Percentiles rank a stretch among this genome's conserved stretches.
Conservation (phyloP, 2,888 invertebrate species). For the Lasioglossum villosulum region DNA sequence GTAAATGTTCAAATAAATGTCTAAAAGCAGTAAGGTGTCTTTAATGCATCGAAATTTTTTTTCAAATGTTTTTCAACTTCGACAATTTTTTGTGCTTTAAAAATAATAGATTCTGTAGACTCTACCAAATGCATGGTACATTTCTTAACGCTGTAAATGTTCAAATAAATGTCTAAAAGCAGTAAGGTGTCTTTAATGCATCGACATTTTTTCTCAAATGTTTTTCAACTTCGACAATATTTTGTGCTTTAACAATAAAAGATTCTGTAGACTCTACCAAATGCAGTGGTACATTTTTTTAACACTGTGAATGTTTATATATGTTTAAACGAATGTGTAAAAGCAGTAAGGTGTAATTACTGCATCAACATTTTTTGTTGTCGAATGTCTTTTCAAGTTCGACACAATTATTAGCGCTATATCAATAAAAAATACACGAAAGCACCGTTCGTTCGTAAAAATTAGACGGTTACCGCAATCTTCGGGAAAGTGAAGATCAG, state of each 20-base stretch:
- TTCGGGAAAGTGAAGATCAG: background rate
- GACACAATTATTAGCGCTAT: no score
- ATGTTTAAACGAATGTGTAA: background rate
- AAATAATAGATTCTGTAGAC: background rate
- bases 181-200: background rate
- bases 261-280: background rate
- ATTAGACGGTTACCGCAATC: background rate
- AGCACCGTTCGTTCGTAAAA: background rate
- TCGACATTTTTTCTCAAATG: no score
- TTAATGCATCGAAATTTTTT: no score
- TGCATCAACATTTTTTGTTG: background rate
- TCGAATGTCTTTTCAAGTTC: no score
- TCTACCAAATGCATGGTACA: background rate
- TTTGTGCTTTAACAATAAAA: background rate
- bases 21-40: background rate
- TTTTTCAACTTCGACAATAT: background rate
- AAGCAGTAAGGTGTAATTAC: background rate
- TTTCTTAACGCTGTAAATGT: background rate
- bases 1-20: background rate
- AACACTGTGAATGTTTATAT: background rate
- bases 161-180: background rate
- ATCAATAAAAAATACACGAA: no score
- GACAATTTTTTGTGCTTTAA: background rate
- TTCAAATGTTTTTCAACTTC: background rate
- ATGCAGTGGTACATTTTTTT: background rate